These are phyloP conservation scores for Corapipo altera DNA, from an alignment of 2,113 vertebrate species.

Conservation along the genomic window DNA sequence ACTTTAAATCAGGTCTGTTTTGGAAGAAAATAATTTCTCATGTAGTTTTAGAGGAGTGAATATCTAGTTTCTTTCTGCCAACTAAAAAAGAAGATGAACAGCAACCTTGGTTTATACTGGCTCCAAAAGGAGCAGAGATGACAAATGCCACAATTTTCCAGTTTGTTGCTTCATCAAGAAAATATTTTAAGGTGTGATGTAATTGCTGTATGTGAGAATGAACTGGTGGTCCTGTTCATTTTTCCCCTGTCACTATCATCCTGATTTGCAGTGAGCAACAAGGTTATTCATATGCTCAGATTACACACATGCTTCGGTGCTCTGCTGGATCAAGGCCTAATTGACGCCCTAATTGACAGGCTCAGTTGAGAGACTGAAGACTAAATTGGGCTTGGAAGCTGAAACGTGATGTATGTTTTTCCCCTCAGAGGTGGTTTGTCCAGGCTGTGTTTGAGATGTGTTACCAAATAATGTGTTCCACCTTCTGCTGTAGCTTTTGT, in stretches of 20 bases:
- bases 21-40: not conserved
- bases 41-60: not conserved
- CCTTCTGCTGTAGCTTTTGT: constrained; percentile 54
- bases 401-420: constrained; percentile 54
- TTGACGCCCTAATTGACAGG: constrained; percentile 63
- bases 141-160: not conserved
- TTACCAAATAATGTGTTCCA: constrained; percentile 51
- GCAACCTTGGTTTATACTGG: not conserved
- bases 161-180: constrained; percentile 9
- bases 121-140: not conserved
- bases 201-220: constrained; percentile 29
- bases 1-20: not conserved
- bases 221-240: constrained; percentile 43
- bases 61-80: not conserved
- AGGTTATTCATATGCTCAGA: constrained; percentile 55
- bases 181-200: not conserved
- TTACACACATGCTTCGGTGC: constrained; percentile 46
- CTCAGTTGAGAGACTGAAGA: constrained; percentile 52
- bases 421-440: constrained; percentile 41
- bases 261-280: constrained; percentile 42
- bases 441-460: constrained; percentile 48
- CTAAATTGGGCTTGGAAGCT: constrained; percentile 60
- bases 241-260: not conserved
- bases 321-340: constrained; percentile 60
- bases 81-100: not conserved